Evolutionary conservation across 2,113 vertebrate species (phyloP), one percentile per base, ranked within the genome.

Genomic region (Spilogale gracilis): DNA sequence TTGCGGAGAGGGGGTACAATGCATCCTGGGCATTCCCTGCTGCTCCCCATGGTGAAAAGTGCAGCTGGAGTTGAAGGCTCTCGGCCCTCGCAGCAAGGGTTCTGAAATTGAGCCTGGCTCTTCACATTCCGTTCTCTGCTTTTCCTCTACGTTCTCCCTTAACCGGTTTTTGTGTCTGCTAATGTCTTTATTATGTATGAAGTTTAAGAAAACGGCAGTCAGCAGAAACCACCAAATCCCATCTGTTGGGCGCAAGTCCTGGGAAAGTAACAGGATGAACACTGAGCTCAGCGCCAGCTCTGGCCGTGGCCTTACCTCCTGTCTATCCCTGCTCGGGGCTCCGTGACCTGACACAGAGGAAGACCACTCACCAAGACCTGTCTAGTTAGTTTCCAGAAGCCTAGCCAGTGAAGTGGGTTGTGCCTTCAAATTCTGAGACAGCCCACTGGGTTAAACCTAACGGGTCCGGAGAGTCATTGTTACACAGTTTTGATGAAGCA

Each of bases 301-400:
- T 25, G 5, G 3, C 82, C 3, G 0, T 9, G 32, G 69, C 61
- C 67, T 56, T 17, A 0, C 2, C 0, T 3, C 0, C 12, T 1
- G 27, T 23, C 30, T 50, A 8, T 78, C 60, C 45, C 1, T 27
- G 14, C 45, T 25, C 4, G 0, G 23, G 63, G 12, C 5, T 58
- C 50, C 14, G 52, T 25, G 0, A 27, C 45, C 67, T n/a, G 32
- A 43, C 2, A 3, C 27, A 0, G 0, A 20, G 13, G 48, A 73
- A 93, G 82, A 3, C 38, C 32, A 32, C 56, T 12, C 45, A 45
- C 43, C 23, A 5, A 12, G 27, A 38, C 38, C 38, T 9, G 0
- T 23, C 17, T 45, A 5, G n/a, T 27, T n/a, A 9, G 52, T 54
- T 87, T 83, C 67, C 80, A 14, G 48, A 38, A 84, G 63, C 48